A percentile compares a stretch with the other conserved stretches of the same genome.
These are phyloP conservation scores for Cepaea nemoralis DNA, from an alignment of 1,140 invertebrate species.

Conservation along the genomic window DNA sequence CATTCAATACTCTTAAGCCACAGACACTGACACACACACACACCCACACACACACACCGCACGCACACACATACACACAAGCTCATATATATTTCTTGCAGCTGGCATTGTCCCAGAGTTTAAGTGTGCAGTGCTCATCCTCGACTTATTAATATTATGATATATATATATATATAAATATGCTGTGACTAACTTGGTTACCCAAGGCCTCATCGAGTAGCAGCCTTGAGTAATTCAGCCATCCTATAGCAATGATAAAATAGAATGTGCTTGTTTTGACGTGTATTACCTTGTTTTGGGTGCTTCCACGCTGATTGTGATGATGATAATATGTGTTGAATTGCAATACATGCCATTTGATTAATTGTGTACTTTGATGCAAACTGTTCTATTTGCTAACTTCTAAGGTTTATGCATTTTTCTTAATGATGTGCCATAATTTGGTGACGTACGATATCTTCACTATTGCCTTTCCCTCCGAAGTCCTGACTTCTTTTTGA, in stretches of 20 bases:
- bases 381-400: not conserved
- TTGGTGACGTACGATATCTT: not conserved
- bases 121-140: too few species aligned
- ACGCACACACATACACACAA: too few species aligned
- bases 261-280: not conserved
- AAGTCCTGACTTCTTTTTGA: too few species aligned
- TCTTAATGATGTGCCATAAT: not conserved
- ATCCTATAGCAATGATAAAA: not conserved
- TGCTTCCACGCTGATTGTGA: conserved; percentile 2
- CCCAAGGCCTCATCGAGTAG: not conserved
- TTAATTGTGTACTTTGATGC: not conserved
- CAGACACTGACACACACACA: too few species aligned
- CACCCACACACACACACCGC: too few species aligned
- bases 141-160: too few species aligned
- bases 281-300: not conserved
- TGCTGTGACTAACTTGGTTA: too few species aligned
- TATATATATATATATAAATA: too few species aligned
- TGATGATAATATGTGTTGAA: conserved; percentile 12
- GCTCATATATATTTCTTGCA: too few species aligned
- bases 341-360: conserved; percentile 1
- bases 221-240: not conserved
- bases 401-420: not conserved
- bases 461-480: not conserved
- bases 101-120: too few species aligned
- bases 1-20: too few species aligned